phyloP scores from a whole-genome alignment of 2,888 invertebrate genomes.

The Lycocerus yunnanus region DNA sequence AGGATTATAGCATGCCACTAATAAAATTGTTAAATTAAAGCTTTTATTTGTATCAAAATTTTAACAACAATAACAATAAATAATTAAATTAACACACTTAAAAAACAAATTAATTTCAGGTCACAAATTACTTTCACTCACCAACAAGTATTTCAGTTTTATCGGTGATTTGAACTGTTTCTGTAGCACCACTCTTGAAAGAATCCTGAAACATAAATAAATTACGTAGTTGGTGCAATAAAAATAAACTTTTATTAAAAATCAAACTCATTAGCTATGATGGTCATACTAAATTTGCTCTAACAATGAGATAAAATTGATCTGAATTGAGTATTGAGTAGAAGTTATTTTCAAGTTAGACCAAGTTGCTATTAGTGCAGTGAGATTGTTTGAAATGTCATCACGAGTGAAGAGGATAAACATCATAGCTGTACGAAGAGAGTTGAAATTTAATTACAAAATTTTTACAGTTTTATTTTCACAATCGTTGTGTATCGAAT shows the following conservation, averaged over 20 bases:
- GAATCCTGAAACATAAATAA: constrained; percentile 44
- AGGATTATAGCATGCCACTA: neutral
- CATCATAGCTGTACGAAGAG: no score
- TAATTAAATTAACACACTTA: neutral
- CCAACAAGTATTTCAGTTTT: constrained; percentile 58
- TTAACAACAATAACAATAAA: neutral
- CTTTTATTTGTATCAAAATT: neutral
- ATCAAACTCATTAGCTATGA: no score
- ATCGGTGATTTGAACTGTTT: constrained; percentile 55
- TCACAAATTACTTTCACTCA: constrained; percentile 40
- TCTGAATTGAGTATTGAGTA: no score
- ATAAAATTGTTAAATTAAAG: neutral
- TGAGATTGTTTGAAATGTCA: no score
- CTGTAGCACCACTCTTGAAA: constrained; percentile 51
- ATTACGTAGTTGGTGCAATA: neutral
- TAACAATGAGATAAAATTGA: no score
- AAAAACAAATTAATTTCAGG: neutral
- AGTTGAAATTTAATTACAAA: no score
- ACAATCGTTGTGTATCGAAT: no score
- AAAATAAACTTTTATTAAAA: neutral
- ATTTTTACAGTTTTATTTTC: no score
- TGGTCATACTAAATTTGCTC: no score
- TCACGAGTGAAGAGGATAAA: no score
- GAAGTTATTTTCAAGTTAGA: no score
- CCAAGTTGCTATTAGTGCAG: no score